Evolutionary conservation across 2,888 invertebrate genomes (phyloP).

Genomic region (Allacma fusca): DNA sequence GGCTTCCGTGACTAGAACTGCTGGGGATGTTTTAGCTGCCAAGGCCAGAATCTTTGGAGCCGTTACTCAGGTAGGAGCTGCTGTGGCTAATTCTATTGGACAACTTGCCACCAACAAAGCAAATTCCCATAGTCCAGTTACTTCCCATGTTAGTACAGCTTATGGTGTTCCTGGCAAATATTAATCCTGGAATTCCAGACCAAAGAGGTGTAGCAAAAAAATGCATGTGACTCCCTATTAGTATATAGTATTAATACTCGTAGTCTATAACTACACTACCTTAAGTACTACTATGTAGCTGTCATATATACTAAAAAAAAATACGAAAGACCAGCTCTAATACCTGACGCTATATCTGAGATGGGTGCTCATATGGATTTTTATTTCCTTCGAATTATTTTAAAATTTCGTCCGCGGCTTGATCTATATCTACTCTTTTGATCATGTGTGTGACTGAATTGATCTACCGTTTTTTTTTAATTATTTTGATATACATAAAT

Average conservation of each 20-base stretch:
- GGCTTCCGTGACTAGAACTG: conserved; percentile 61
- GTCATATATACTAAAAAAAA: too few species aligned
- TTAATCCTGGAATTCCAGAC: conserved; percentile 32
- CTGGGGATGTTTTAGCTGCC: conserved; percentile 61
- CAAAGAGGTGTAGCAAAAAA: conserved; percentile 32
- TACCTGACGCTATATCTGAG: too few species aligned
- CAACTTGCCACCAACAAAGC: conserved; percentile 60
- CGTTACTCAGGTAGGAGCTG: conserved; percentile 62
- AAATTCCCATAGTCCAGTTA: conserved; percentile 46
- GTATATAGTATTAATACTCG: conserved; percentile 1
- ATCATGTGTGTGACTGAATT: conserved; percentile 22
- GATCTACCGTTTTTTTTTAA: conserved; percentile 2
- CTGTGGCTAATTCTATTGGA: conserved; percentile 62
- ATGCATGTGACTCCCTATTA: conserved; percentile 30
- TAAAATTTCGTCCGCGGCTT: background rate
- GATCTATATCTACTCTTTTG: conserved; percentile 5
- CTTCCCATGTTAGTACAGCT: conserved; percentile 44
- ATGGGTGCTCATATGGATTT: background rate
- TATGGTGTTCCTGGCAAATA: conserved; percentile 52
- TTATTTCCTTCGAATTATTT: conserved; percentile 16
- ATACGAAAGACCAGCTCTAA: too few species aligned
- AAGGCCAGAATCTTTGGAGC: conserved; percentile 62
- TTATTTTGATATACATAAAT: background rate
- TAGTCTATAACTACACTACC: too few species aligned
- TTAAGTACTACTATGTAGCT: too few species aligned